Evolutionary conservation across 2,797 vertebrate species (phyloP).

Genomic region (Sebastes steindachneri): DNA sequence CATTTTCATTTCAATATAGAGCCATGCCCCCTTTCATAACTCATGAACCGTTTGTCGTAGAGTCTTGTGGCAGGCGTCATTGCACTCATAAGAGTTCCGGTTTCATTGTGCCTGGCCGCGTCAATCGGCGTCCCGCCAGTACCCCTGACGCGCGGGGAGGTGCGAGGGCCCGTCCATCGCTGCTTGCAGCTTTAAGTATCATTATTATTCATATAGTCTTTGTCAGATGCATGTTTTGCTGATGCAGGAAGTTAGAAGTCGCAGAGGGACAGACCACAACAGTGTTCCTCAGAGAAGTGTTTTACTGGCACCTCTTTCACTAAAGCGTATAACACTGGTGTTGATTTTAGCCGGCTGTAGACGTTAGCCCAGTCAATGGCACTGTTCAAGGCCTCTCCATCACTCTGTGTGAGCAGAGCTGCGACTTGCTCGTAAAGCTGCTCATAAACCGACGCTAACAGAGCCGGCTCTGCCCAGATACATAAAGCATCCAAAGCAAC

Average conservation of each 20-base stretch:
- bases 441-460: slow-evolving; percentile 73
- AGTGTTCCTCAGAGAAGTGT: slow-evolving; percentile 56
- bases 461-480: slow-evolving; percentile 48
- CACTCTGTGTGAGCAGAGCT: slow-evolving; percentile 68
- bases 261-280: background rate
- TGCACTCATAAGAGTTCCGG: too few relatives aligned
- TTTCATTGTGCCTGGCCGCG: too few relatives aligned
- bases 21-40: too few relatives aligned
- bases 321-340: slow-evolving; percentile 78
- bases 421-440: slow-evolving; percentile 76
- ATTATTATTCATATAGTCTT: too few relatives aligned
- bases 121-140: too few relatives aligned
- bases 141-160: too few relatives aligned
- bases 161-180: too few relatives aligned
- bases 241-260: background rate
- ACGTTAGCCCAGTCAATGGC: slow-evolving; percentile 75
- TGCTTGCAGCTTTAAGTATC: too few relatives aligned
- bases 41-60: too few relatives aligned
- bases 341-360: slow-evolving; percentile 79
- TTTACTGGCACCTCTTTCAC: slow-evolving; percentile 75
- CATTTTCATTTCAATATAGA: too few relatives aligned
- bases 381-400: slow-evolving; percentile 75
- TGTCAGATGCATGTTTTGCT: background rate
- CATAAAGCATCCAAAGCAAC: slow-evolving; percentile 48
- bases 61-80: too few relatives aligned